Evolutionary conservation across 2,113 vertebrate species (phyloP).

Genomic region (Puma concolor): DNA sequence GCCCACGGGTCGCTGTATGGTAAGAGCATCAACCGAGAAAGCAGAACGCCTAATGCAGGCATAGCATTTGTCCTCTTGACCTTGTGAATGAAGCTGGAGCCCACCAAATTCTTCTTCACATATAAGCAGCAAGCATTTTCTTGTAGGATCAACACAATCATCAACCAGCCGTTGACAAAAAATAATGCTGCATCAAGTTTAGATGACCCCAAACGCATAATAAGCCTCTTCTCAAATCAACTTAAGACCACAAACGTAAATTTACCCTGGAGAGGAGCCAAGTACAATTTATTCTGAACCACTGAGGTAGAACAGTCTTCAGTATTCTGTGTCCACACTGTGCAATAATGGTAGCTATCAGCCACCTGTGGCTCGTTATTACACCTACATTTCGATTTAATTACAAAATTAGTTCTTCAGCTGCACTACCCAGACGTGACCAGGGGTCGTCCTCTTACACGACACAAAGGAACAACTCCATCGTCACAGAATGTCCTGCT

Average conservation of each 20-base stretch:
- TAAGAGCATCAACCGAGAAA: background rate
- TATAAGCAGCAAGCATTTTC: background rate
- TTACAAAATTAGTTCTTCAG: background rate
- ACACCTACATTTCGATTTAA: background rate
- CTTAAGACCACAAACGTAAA: background rate
- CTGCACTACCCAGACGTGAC: background rate
- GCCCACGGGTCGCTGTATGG: background rate
- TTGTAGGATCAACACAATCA: background rate
- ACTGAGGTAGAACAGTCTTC: background rate
- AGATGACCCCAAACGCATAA: background rate
- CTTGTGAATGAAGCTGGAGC: background rate
- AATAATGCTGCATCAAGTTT: background rate
- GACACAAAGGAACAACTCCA: background rate
- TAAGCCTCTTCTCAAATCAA: constrained; percentile 16
- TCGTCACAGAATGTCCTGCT: background rate
- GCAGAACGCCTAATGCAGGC: background rate
- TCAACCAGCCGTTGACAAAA: background rate
- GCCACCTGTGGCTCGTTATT: background rate
- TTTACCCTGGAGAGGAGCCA: background rate
- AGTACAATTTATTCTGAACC: background rate
- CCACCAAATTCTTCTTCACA: background rate
- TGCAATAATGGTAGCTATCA: background rate
- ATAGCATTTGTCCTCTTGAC: background rate
- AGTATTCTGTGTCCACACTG: background rate
- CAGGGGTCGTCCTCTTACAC: rapidly evolving